These are phyloP conservation scores for Napeogenes sylphis DNA, from an alignment of 2,888 invertebrate genomes.

Conservation along the genomic window DNA sequence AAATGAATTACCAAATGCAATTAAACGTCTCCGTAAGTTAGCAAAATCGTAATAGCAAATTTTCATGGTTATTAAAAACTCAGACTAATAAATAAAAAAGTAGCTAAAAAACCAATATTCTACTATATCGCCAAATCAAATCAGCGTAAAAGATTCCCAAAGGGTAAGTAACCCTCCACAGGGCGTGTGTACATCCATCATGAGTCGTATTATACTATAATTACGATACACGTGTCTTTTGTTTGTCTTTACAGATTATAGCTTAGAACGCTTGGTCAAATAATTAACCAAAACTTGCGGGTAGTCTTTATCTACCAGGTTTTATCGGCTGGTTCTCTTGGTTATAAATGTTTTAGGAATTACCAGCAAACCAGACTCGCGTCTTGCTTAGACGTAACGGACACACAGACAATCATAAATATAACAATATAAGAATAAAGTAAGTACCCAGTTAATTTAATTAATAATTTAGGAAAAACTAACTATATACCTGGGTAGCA, in stretches of 20 bases:
- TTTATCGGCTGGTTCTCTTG: not conserved
- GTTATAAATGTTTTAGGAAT: too few relatives aligned
- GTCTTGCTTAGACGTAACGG: too few relatives aligned
- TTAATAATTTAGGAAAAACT: too few relatives aligned
- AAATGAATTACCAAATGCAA: too few relatives aligned
- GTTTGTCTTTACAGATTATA: constrained; percentile 57
- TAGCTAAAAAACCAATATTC: constrained; percentile 1
- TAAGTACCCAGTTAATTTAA: too few relatives aligned
- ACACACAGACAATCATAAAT: too few relatives aligned
- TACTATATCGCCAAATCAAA: constrained; percentile 18
- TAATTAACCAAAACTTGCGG: constrained; percentile 19
- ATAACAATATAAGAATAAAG: too few relatives aligned
- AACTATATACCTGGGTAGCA: too few relatives aligned
- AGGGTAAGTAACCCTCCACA: constrained; percentile 34
- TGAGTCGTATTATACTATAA: constrained; percentile 41
- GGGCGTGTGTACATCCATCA: constrained; percentile 44
- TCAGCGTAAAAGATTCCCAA: constrained; percentile 31
- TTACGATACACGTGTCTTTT: constrained; percentile 56
- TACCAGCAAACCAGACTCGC: too few relatives aligned
- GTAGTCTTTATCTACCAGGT: not conserved
- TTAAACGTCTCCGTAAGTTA: too few relatives aligned
- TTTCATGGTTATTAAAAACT: not conserved
- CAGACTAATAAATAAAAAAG: not conserved
- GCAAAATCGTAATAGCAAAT: too few relatives aligned
- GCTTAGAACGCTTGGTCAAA: constrained; percentile 18